These are phyloP conservation scores for Chymomyza fuscimana DNA, from an alignment of 2,888 invertebrate genomes.

Conservation along the genomic window DNA sequence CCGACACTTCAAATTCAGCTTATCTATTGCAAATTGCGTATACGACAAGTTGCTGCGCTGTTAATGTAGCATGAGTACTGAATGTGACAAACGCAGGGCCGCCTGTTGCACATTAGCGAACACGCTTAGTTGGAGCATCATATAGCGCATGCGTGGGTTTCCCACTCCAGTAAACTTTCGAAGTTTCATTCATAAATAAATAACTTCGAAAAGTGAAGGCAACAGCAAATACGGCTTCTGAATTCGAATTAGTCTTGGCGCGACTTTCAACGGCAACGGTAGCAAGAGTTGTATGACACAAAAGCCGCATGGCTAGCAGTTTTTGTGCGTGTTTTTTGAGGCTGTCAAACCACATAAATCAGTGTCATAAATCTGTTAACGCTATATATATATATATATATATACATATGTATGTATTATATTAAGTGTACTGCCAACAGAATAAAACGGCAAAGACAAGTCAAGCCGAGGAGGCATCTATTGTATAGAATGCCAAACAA, in stretches of 20 bases:
- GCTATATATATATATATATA: conserved; percentile 41
- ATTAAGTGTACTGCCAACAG: conserved; percentile 50
- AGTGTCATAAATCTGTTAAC: conserved; percentile 65
- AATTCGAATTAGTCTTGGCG: conserved; percentile 51
- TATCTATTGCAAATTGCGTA: background rate
- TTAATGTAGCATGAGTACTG: too few species aligned
- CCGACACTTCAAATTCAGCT: background rate
- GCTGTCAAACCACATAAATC: conserved; percentile 47
- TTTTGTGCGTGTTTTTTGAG: background rate
- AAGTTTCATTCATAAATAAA: conserved; percentile 59
- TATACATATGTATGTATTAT: background rate
- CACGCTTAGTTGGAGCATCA: background rate
- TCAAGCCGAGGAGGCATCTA: conserved; percentile 15
- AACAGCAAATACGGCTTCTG: background rate
- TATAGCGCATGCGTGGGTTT: background rate
- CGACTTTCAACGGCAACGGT: conserved; percentile 56
- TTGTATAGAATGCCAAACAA: conserved; percentile 23
- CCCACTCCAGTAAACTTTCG: conserved; percentile 24
- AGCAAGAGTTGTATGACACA: background rate
- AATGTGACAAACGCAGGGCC: background rate
- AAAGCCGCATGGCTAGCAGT: background rate
- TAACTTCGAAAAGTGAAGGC: conserved; percentile 34
- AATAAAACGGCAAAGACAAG: conserved; percentile 25
- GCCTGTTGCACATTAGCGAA: background rate
- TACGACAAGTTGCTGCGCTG: background rate